Evolutionary conservation across 92 coral and sea anemone species (phyloP), one percentile per base, ranked within the genome.

Genomic region (Virgularia gustaviana): DNA sequence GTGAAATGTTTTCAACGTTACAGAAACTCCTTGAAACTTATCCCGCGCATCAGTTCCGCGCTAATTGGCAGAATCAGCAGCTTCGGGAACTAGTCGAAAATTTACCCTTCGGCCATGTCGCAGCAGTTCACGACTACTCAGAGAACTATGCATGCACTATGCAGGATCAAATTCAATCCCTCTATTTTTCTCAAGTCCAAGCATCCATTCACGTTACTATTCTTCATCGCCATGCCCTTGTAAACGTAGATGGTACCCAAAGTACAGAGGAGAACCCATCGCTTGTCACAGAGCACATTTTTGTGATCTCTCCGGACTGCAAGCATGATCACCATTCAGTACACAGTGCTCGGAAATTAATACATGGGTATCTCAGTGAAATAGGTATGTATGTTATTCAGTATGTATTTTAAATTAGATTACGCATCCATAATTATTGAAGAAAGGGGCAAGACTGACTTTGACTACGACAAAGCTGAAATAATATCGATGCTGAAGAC

Each of bases 21-120:
- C 57, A 31, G 23, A 19, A 36, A 0, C 77, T 80, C 9, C 71
- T 87, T 5, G 37, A 79, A 0, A 39, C 61, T 2, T 86, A 62
- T 35, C 71, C 81, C 3, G n/a, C 81, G 1, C 92, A 84, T 33
- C 83, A 84, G 65, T 83, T 83, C 67, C 68, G 75, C 11, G 81
- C 87, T 55, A 78, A 78, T 65, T 83, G 88, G 88, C 88, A 87
- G 68, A 57, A 77, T 45, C 49, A 76, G 43, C 83, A 87, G 41
- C 71, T 75, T 74, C 32, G 77, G 56, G 70, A 52, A 23, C 43
- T 64, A 27, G 37, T 78, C 1, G 68, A 67, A 30, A 65, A 87
- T 59, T 78, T 87, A 12, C 88, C 85, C 6, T 32, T 34, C 54
- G 70, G 57, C 36, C 83, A 63, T 38, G 79, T 49, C 25, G 73